Evolutionary conservation across 2,888 invertebrate species (phyloP), one percentile per base, ranked within the genome.

Genomic region (Hemicrepidius hirtus): DNA sequence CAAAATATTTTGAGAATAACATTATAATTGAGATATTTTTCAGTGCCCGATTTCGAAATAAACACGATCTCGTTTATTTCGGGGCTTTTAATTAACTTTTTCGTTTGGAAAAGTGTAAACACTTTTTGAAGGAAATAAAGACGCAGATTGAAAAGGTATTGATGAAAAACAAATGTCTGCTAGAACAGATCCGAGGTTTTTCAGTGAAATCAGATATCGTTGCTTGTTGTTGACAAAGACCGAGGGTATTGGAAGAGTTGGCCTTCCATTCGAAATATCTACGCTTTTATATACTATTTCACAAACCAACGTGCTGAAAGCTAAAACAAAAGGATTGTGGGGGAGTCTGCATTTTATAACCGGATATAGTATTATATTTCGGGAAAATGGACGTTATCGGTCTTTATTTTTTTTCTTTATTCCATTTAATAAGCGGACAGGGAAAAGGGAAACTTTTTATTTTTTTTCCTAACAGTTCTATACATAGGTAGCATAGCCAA

Each of bases 121-220:
- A 49, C 1, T 46, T 4, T 46, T 20, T 46, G 21, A 3, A 3
- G 9, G 1, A 12, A 21, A 21, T 49, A 49, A 53, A 28, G 18
- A 57, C 57, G 37, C 9, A 49, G 12, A 53, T 53, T 53, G 37
- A 57, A 57, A 32, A 57, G 40, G 57, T n/a, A 37, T 9, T 20
- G 57, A 20, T n/a, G 57, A 57, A 57, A 53, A 57, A 37, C 57
- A 35, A 55, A 55, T 37, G 9, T 37, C 37, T 37, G 57, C 12
- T 37, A 57, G 57, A 53, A 28, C n/a, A 57, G 18, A 37, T 57
- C 12, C 37, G 10, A 37, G 37, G 21, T 4, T 35, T 37, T 57
- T 35, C 20, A 35, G 7, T 57, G 57, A 57, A 32, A 57, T 37
- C 57, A 16, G 57, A 57, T 37, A 57, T 32, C 32, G 10, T 16